phyloP scores from a whole-genome alignment of 1,140 invertebrate genomes.

The Laupala kohalensis region DNA sequence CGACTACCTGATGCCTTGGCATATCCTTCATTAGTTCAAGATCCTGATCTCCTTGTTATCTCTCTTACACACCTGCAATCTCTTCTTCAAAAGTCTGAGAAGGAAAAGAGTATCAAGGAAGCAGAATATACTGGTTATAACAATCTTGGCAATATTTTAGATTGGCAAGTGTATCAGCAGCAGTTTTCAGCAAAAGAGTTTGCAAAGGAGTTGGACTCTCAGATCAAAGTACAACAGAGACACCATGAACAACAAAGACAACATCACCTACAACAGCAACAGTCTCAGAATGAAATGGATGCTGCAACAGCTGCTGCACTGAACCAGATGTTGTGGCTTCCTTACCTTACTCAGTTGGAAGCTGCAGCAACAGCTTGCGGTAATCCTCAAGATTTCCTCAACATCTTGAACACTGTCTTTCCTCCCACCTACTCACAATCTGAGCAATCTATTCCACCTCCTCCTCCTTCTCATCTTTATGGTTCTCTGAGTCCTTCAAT shows the following conservation, averaged over 20 bases:
- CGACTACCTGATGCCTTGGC: constrained; percentile 54
- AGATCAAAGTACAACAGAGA: constrained; percentile 1
- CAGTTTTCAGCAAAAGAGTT: neutral
- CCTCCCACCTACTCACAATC: constrained; percentile 7
- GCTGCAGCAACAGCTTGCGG: constrained; percentile 22
- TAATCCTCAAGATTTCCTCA: constrained; percentile 33
- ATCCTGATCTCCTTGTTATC: constrained; percentile 65
- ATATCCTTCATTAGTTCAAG: constrained; percentile 52
- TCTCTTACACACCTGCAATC: constrained; percentile 59
- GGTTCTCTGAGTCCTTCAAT: neutral
- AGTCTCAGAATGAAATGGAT: constrained; percentile 39
- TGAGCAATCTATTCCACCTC: neutral
- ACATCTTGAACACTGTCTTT: constrained; percentile 21
- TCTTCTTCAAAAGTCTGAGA: constrained; percentile 35
- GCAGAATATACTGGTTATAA: neutral
- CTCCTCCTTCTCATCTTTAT: neutral
- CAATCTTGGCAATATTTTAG: constrained; percentile 9
- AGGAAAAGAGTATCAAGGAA: constrained; percentile 8
- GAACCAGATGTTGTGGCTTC: constrained; percentile 56
- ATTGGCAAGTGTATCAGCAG: constrained; percentile 9
- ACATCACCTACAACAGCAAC: neutral
- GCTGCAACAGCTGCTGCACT: constrained; percentile 47
- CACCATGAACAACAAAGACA: neutral
- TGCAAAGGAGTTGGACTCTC: constrained; percentile 1
- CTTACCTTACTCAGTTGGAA: constrained; percentile 48